These are phyloP conservation scores for Enteromius unitaeniatus DNA, from an alignment of 2,797 vertebrate species.

Conservation along the genomic window DNA sequence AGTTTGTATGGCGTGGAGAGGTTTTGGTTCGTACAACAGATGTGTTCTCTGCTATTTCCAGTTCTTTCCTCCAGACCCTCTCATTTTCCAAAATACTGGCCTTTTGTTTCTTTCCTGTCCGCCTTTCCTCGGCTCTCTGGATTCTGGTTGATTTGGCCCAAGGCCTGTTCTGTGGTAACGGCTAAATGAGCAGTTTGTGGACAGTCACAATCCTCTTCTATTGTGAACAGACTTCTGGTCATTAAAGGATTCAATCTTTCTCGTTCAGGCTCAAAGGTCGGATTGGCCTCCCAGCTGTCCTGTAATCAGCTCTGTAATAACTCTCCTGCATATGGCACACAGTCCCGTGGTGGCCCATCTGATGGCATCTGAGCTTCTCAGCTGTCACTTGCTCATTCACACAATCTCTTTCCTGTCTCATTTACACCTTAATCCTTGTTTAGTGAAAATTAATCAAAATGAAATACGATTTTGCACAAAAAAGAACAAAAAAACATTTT, in stretches of 20 bases:
- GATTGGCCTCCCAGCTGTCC: slow-evolving; percentile 54
- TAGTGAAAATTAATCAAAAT: background rate
- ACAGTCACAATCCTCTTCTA: slow-evolving; percentile 8
- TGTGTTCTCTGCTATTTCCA: slow-evolving; percentile 75
- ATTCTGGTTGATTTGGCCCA: slow-evolving; percentile 18
- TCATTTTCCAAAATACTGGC: slow-evolving; percentile 80
- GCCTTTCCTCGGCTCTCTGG: slow-evolving; percentile 2
- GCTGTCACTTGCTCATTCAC: background rate
- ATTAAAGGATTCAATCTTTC: slow-evolving; percentile 26
- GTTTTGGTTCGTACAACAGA: slow-evolving; percentile 66
- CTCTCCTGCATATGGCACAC: slow-evolving; percentile 38
- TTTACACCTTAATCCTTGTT: background rate
- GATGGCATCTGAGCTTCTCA: slow-evolving; percentile 42
- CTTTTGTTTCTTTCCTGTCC: slow-evolving; percentile 51
- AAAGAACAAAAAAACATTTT: too few species aligned
- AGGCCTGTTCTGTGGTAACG: slow-evolving; percentile 33
- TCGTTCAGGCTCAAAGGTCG: slow-evolving; percentile 14
- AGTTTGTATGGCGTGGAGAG: slow-evolving; percentile 7
- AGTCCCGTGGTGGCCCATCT: slow-evolving; percentile 4
- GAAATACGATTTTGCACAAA: background rate
- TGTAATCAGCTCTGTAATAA: slow-evolving; percentile 42
- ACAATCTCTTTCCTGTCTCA: background rate
- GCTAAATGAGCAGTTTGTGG: slow-evolving; percentile 43
- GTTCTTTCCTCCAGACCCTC: slow-evolving; percentile 73
- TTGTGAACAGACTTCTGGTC: slow-evolving; percentile 27